phyloP scores from a whole-genome alignment of 2,797 vertebrate species.

The Picus viridis region DNA sequence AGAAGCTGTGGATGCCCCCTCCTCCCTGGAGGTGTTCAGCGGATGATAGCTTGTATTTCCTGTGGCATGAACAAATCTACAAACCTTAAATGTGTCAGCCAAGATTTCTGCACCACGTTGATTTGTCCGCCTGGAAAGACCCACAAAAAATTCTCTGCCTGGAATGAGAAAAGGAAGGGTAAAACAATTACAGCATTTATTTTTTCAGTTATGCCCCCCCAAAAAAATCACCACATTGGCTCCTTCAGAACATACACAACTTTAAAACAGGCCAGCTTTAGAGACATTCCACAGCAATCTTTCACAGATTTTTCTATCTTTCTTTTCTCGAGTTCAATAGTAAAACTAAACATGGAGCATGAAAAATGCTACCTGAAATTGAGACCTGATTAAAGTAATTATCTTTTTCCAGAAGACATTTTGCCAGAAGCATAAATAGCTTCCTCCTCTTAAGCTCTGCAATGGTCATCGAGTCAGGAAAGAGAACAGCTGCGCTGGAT shows the following conservation, averaged over 20 bases:
- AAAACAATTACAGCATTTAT: neutral
- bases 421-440: conserved; percentile 11
- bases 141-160: conserved; percentile 98
- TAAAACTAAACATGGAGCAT: conserved; percentile 10
- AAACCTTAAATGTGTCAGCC: conserved; percentile 96
- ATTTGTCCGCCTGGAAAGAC: conserved; percentile 96
- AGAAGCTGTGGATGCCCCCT: too few relatives aligned
- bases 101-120: conserved; percentile 97
- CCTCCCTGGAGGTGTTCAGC: neutral
- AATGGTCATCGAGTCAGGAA: neutral
- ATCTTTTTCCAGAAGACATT: conserved; percentile 17
- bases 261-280: neutral
- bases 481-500: conserved; percentile 38
- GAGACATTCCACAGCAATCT: neutral
- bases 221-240: neutral
- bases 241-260: neutral
- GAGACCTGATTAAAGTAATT: neutral
- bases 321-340: neutral
- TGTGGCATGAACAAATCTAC: conserved; percentile 28
- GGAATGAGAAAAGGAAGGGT: conserved; percentile 19
- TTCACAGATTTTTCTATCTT: neutral
- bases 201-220: neutral
- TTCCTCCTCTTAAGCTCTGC: conserved; percentile 27
- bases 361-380: conserved; percentile 12
- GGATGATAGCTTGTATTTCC: neutral